These are phyloP conservation scores for Conus ventricosus DNA, from an alignment of 1,140 invertebrate genomes.

Conservation along the genomic window DNA sequence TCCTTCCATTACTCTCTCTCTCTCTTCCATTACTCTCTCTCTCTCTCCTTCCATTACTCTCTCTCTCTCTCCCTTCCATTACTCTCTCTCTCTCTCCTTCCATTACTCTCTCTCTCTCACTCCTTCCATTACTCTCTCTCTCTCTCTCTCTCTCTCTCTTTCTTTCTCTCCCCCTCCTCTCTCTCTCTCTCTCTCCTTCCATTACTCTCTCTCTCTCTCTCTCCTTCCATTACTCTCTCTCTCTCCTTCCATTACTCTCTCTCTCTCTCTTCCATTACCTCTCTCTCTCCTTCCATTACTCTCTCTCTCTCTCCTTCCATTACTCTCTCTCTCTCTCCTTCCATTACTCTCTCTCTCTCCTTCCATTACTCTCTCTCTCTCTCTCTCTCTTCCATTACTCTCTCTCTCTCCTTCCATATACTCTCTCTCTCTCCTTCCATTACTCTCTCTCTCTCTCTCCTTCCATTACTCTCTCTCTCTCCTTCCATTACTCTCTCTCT, in stretches of 20 bases:
- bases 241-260: background rate
- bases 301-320: background rate
- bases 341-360: background rate
- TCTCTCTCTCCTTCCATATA: too few relatives aligned
- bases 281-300: background rate
- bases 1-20: background rate
- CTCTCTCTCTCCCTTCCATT: background rate
- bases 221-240: background rate
- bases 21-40: background rate
- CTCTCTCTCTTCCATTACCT: background rate
- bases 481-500: background rate
- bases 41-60: background rate
- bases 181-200: too few relatives aligned
- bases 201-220: too few relatives aligned
- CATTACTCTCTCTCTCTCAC: background rate
- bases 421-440: too few relatives aligned
- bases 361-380: too few relatives aligned
- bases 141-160: background rate
- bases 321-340: background rate
- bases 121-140: background rate
- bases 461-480: background rate
- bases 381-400: too few relatives aligned
- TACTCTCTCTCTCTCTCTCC: too few relatives aligned
- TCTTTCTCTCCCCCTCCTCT: too few relatives aligned
- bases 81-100: background rate